These are phyloP conservation scores for Bergia sp. DNA, from an alignment of 92 coral and sea anemone species.

Conservation along the genomic window DNA sequence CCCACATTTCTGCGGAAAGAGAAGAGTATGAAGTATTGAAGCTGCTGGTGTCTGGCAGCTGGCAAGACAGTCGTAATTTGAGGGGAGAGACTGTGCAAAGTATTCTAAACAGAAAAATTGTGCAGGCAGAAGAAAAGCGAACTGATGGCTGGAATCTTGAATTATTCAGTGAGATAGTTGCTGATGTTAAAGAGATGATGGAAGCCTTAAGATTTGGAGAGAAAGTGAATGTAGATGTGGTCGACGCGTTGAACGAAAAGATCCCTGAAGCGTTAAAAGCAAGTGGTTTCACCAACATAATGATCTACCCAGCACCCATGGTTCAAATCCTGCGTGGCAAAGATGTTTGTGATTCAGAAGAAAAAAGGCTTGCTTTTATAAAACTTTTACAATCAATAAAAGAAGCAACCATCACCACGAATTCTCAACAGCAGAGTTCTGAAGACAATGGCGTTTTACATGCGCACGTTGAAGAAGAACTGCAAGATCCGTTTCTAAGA, in stretches of 20 bases:
- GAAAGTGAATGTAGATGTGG: too few relatives aligned
- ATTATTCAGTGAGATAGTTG: not conserved
- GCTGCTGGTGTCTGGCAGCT: too few relatives aligned
- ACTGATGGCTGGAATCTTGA: too few relatives aligned
- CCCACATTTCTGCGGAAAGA: not conserved
- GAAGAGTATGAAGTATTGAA: slow-evolving; percentile 14
- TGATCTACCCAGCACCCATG: slow-evolving; percentile 13
- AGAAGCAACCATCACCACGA: not conserved
- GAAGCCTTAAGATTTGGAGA: not conserved
- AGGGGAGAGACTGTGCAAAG: not conserved
- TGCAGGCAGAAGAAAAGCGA: too few relatives aligned
- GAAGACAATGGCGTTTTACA: too few relatives aligned
- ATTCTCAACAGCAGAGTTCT: too few relatives aligned
- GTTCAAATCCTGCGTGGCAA: not conserved
- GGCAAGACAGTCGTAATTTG: not conserved
- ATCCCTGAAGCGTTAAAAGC: not conserved
- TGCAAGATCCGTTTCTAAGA: not conserved
- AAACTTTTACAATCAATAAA: not conserved
- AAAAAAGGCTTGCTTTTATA: not conserved
- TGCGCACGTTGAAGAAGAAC: not conserved
- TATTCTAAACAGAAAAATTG: not conserved
- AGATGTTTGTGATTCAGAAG: not conserved
- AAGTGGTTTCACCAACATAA: not conserved
- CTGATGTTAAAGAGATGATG: not conserved
- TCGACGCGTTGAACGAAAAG: too few relatives aligned